phyloP scores from a whole-genome alignment of 2,888 invertebrate genomes.

The Ametastegia equiseti region DNA sequence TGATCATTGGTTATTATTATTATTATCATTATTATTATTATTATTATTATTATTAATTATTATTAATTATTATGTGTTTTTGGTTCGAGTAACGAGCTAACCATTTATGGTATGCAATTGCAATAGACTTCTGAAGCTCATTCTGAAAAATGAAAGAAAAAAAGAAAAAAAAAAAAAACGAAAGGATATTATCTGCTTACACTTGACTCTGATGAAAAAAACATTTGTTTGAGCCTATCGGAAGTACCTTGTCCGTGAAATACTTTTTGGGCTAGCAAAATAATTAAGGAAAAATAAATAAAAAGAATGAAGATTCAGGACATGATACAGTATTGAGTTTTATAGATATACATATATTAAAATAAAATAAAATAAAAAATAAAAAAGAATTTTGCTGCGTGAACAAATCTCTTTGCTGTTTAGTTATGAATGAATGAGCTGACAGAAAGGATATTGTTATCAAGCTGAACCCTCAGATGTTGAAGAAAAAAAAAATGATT shows the following conservation, averaged over 20 bases:
- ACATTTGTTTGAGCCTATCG: too few relatives aligned
- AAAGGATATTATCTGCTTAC: not conserved
- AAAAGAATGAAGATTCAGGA: too few relatives aligned
- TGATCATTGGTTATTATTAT: slow-evolving; percentile 61
- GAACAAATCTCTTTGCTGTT: not conserved
- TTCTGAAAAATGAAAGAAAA: too few relatives aligned
- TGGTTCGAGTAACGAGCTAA: slow-evolving; percentile 33
- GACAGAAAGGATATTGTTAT: slow-evolving; percentile 37
- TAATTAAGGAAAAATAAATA: too few relatives aligned
- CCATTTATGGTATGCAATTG: slow-evolving; percentile 29
- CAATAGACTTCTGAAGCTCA: slow-evolving; percentile 46
- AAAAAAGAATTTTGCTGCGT: too few relatives aligned
- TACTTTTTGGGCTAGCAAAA: too few relatives aligned
- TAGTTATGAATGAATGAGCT: slow-evolving; percentile 18
- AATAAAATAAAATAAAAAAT: not conserved
- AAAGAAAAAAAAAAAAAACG: not conserved
- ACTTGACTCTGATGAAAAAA: too few relatives aligned
- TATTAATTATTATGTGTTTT: slow-evolving; percentile 31
- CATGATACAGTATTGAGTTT: too few relatives aligned
- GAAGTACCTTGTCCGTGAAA: too few relatives aligned
- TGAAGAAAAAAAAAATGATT: slow-evolving; percentile 22
- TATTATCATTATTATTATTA: slow-evolving; percentile 54
- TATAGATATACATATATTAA: too few relatives aligned
- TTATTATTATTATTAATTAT: slow-evolving; percentile 49
- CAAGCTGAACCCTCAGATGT: slow-evolving; percentile 1